Evolutionary conservation across 2,797 vertebrate species (phyloP), one percentile per base, ranked within the genome.

Genomic region (Furcifer pardalis): DNA sequence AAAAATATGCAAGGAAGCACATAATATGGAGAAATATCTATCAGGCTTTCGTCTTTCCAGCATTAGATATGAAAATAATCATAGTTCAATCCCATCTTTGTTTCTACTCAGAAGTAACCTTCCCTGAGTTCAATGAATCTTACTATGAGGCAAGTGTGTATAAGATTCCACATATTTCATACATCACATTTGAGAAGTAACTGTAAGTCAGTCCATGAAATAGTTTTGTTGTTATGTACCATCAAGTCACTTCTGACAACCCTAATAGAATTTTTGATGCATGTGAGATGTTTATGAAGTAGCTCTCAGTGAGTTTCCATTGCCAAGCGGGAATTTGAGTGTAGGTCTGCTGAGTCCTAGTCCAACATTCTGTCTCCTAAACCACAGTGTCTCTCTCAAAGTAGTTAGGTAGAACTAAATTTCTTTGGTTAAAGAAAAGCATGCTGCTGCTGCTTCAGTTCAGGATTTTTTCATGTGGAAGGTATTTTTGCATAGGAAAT

Each of bases 401-500:
- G 25, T 27, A 77, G 23, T 81, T 63, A 78, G 73, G 37, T 1
- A 32, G 0, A 76, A 72, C 32, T 37, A 2, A 74, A 74, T 88
- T 44, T 62, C 13, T n/a, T 40, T 77, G 23, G 15, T 3, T 83
- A 49, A 81, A 75, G 65, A 7, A 72, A 35, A 80, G 74, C 3
- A 69, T 73, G 30, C 5, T 76, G 9, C 5, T 76, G 9, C 60
- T 76, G 40, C 77, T 27, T 62, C 21, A 5, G 25, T 42, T 66
- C 52, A n/a, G 46, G 1, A 15, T n/a, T 74, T 82, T n/a, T 82
- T 49, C 59, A 75, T 4, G 66, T 83, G 32, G 32, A 65, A 65
- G 44, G 49, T 52, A 83, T 75, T 56, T 77, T 17, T 69, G 63
- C 66, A 49, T 23, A 13, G 44, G 44, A 65, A 83, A 83, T 66